A percentile compares a stretch with the other conserved stretches of the same genome.
Evolutionary conservation across 2,888 invertebrate species (phyloP).

Genomic region (Rugalucina vietnamica): DNA sequence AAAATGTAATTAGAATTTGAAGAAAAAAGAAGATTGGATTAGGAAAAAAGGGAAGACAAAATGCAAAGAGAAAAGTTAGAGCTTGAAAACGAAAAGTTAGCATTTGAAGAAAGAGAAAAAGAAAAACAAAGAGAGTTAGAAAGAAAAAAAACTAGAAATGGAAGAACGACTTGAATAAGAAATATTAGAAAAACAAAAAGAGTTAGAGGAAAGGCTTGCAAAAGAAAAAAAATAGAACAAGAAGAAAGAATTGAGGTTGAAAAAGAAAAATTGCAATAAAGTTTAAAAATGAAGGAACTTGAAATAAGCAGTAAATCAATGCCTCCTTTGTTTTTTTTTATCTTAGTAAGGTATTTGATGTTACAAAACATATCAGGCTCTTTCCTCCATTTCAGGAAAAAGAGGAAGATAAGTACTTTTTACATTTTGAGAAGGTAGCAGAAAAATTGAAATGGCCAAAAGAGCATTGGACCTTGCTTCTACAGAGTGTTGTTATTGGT

Average conservation of each 20-base stretch:
- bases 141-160: not conserved
- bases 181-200: not conserved
- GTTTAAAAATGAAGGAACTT: not conserved
- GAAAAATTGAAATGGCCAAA: no score
- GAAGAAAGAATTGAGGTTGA: not conserved
- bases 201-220: not conserved
- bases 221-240: not conserved
- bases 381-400: slow-evolving; percentile 2
- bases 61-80: not conserved
- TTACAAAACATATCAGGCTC: not conserved
- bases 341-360: not conserved
- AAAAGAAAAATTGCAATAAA: not conserved
- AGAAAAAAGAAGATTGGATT: not conserved
- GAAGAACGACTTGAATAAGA: not conserved
- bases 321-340: not conserved
- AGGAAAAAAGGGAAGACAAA: not conserved
- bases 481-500: no score
- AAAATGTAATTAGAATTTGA: not conserved
- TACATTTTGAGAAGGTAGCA: not conserved
- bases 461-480: no score
- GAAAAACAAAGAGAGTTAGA: not conserved
- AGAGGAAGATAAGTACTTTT: not conserved
- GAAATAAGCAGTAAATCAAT: not conserved
- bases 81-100: not conserved
- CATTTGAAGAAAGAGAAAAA: not conserved